Evolutionary conservation across 2,888 invertebrate species (phyloP).

Genomic region (Drosophila mercatorum): DNA sequence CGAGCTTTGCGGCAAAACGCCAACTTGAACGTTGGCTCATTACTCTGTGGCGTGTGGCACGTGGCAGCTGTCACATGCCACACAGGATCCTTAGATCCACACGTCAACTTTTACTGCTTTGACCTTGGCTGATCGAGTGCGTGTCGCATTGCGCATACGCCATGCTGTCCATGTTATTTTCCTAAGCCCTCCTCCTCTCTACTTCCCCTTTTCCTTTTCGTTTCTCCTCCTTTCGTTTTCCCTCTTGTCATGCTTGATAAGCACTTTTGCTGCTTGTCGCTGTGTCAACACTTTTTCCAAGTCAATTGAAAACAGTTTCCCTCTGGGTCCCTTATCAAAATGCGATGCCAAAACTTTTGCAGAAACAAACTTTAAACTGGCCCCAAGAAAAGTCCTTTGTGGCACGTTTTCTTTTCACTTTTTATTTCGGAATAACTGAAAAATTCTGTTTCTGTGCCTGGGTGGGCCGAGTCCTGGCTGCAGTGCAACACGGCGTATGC

Average conservation of each 20-base stretch:
- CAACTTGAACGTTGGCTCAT: conserved; percentile 4
- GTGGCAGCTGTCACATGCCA: conserved; percentile 4
- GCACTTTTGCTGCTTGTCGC: conserved; percentile 45
- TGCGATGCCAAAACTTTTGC: conserved; percentile 29
- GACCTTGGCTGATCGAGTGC: conserved; percentile 1
- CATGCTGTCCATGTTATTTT: neutral
- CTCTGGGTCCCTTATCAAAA: neutral
- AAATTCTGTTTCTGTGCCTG: neutral
- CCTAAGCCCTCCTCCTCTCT: neutral
- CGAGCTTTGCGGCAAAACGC: conserved; percentile 45
- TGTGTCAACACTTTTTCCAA: conserved; percentile 50
- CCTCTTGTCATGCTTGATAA: conserved; percentile 38
- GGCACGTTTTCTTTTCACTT: neutral
- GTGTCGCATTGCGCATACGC: conserved; percentile 1
- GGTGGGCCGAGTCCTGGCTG: neutral
- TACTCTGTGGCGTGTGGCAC: conserved; percentile 5
- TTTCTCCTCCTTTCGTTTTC: neutral
- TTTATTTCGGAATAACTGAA: neutral
- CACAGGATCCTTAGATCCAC: conserved; percentile 9
- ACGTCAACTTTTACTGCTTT: neutral
- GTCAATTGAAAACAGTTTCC: conserved; percentile 45
- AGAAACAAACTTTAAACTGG: conserved; percentile 11
- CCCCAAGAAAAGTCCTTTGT: conserved; percentile 7
- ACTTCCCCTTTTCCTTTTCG: neutral
- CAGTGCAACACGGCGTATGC: conserved; percentile 40